phyloP scores from a whole-genome alignment of 2,888 invertebrate genomes.

The Deilephila elpenor region DNA sequence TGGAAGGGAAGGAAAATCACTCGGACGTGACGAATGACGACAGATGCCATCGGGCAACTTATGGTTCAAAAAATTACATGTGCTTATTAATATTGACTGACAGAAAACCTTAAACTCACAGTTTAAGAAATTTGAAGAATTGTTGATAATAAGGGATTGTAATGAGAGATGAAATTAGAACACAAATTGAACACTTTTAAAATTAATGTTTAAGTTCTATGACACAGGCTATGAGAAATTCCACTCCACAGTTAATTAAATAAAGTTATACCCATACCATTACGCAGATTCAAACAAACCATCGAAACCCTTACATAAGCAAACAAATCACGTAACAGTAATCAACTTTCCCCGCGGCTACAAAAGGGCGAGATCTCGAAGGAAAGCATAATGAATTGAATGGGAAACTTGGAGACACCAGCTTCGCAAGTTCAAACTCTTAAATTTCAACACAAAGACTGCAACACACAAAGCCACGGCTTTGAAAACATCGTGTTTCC shows the following conservation, averaged over 20 bases:
- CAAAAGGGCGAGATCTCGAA: neutral
- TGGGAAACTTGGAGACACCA: neutral
- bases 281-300: neutral
- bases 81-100: too few species aligned
- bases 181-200: too few species aligned
- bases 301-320: neutral
- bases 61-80: neutral
- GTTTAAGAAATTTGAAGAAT: too few species aligned
- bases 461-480: slow-evolving; percentile 9
- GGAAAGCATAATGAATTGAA: slow-evolving; percentile 19
- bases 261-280: neutral
- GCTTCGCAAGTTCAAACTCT: slow-evolving; percentile 8
- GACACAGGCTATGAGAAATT: too few species aligned
- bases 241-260: too few species aligned
- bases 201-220: too few species aligned
- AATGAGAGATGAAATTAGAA: too few species aligned
- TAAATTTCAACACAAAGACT: slow-evolving; percentile 8
- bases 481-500: neutral
- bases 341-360: neutral
- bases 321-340: neutral
- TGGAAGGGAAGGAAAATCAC: neutral
- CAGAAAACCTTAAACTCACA: too few species aligned
- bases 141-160: too few species aligned
- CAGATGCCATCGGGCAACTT: neutral
- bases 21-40: neutral